These are phyloP conservation scores for Ammodramus savannarum DNA, from an alignment of 2,113 vertebrate genomes.

Conservation along the genomic window DNA sequence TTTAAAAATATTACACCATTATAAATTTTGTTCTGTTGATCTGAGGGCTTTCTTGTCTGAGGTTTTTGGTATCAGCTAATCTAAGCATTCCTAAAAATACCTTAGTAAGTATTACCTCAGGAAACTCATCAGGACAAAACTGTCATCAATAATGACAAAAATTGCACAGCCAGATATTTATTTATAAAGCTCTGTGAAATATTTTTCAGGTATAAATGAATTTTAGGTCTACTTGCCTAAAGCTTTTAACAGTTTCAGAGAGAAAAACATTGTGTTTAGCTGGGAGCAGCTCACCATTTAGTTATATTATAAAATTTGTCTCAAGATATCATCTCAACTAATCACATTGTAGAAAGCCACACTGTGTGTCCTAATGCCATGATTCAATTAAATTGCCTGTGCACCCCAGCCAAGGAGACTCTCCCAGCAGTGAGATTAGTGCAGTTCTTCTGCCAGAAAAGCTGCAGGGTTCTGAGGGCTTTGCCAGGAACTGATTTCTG, in stretches of 20 bases:
- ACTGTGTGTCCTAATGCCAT: background rate
- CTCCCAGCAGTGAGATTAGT: background rate
- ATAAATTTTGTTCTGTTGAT: background rate
- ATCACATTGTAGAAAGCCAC: background rate
- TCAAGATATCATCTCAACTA: background rate
- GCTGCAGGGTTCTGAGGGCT: background rate
- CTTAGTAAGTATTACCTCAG: background rate
- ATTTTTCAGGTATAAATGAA: background rate
- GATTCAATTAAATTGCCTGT: background rate
- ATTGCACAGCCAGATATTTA: background rate
- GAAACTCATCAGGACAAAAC: background rate
- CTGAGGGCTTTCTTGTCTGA: background rate
- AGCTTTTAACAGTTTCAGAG: background rate
- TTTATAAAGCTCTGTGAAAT: background rate
- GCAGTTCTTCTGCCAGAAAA: background rate
- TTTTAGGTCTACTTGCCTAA: background rate
- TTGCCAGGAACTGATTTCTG: background rate
- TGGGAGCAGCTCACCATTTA: background rate
- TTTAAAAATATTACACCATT: background rate
- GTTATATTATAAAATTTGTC: background rate
- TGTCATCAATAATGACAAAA: background rate
- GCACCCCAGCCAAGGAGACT: background rate
- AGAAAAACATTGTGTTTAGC: background rate
- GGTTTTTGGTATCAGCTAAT: background rate
- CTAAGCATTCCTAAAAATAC: background rate